Base-by-base conservation (phyloP, 2,113 vertebrate genomes). In the Anhinga rufa region DNA sequence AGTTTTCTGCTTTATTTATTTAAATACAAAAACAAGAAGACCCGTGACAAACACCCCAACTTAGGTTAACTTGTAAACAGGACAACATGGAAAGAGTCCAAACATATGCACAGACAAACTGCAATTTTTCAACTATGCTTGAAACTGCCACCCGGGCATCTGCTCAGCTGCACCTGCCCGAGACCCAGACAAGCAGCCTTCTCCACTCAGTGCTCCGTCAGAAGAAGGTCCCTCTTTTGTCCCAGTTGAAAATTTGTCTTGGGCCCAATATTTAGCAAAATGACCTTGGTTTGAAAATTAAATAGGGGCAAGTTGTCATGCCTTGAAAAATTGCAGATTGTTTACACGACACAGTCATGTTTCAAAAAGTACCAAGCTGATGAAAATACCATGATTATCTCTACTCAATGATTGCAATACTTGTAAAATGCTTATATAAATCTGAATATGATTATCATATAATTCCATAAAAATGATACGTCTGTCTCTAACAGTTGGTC, bases 351-450 rank as follows among this genome's bases (percentile, higher is more conserved):
- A 98, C 97, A 89, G 96, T 98, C 98, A 97, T 98, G 98, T 98
- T 98, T 98, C 98, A 98, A 98, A 99, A 98, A 98, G 98, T 98
- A 99, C 98, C 97, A 98, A 99, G 98, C 97, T 93, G 98, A 99
- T 98, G 98, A 98, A 98, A 99, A 99, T 98, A 98, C 98, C 98
- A 97, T 98, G 98, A 98, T 98, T 98, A 97, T 98, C 98, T 98
- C 97, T 99, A 99, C 98, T 98, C 98, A 97, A 98, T 98, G 98
- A 98, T 92, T 98, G 98, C 98, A 98, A 98, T 98, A 98, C 98
- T 98, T 99, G 98, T 98, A 99, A 99, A 99, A 99, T 98, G 98
- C 98, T 97, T 98, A 98, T 98, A 99, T 98, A 99, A 99, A 99
- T 99, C 98, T 98, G 96, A 98, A 98, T 98, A 98, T 99, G 98